Percentiles rank a stretch among this genome's conserved stretches.
Evolutionary conservation across 2,888 invertebrate species (phyloP).

Genomic region (Erebia palarica): DNA sequence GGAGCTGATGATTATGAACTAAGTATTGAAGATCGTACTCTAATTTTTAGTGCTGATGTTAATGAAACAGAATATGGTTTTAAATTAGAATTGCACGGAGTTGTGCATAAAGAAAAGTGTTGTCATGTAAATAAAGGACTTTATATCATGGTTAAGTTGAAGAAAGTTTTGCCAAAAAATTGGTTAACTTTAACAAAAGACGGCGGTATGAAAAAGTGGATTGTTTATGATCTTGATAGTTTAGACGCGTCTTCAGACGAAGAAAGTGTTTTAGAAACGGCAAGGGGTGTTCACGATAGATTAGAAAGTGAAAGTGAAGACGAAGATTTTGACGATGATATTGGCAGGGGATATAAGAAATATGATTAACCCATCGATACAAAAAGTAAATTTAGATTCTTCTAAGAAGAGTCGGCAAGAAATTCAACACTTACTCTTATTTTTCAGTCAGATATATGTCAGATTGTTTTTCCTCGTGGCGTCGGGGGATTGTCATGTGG

Average conservation of each 20-base stretch:
- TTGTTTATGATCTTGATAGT: slow-evolving; percentile 64
- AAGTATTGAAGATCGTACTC: slow-evolving; percentile 49
- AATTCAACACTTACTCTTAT: too few relatives aligned
- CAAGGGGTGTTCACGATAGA: slow-evolving; percentile 20
- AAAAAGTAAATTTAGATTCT: too few relatives aligned
- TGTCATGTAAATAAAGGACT: slow-evolving; percentile 63
- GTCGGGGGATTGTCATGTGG: too few relatives aligned
- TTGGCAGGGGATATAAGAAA: slow-evolving; percentile 27
- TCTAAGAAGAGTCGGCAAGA: too few relatives aligned
- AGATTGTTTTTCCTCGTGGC: too few relatives aligned
- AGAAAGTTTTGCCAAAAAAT: slow-evolving; percentile 56
- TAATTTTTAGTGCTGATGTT: slow-evolving; percentile 55
- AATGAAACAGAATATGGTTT: slow-evolving; percentile 62
- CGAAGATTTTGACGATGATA: slow-evolving; percentile 32
- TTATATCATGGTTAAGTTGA: slow-evolving; percentile 61
- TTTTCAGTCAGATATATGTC: too few relatives aligned
- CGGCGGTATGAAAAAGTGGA: slow-evolving; percentile 58
- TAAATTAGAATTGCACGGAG: slow-evolving; percentile 66
- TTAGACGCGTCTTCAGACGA: slow-evolving; percentile 65
- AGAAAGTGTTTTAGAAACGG: slow-evolving; percentile 44
- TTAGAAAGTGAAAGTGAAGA: slow-evolving; percentile 19
- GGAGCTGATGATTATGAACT: slow-evolving; percentile 62
- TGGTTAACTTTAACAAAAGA: slow-evolving; percentile 64
- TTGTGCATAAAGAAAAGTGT: slow-evolving; percentile 51
- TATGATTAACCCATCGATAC: background rate